A percentile compares a stretch with the other conserved stretches of the same genome.
These are phyloP conservation scores for Palythoa grandis DNA, from an alignment of 92 coral and sea anemone species.

Conservation along the genomic window DNA sequence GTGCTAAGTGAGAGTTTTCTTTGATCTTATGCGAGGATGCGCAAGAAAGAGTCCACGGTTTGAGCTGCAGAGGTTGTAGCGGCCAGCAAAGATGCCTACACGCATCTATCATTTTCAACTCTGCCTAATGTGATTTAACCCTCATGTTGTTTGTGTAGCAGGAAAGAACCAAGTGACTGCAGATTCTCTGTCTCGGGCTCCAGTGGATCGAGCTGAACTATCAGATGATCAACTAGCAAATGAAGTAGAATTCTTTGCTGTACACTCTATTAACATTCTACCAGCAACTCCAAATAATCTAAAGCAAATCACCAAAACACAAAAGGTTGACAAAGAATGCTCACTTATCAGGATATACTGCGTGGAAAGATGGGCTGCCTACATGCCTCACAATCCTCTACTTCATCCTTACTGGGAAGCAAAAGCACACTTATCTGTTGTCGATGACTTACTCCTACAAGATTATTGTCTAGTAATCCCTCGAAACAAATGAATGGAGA, in stretches of 20 bases:
- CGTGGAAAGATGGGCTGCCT: neutral
- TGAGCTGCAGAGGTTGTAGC: no score
- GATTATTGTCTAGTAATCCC: neutral
- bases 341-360: neutral
- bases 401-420: neutral
- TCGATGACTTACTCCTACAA: neutral
- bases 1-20: no score
- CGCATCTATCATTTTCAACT: constrained; percentile 48
- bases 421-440: neutral
- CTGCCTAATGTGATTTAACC: constrained; percentile 64
- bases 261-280: constrained; percentile 24
- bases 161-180: constrained; percentile 61
- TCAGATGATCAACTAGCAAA: constrained; percentile 18
- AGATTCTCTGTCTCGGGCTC: constrained; percentile 58
- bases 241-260: neutral
- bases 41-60: no score
- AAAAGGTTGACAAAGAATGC: neutral
- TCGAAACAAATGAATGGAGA: no score
- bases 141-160: constrained; percentile 52
- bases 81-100: constrained; percentile 27
- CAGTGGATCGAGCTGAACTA: constrained; percentile 36
- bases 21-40: no score
- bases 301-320: constrained; percentile 47
- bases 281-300: constrained; percentile 55
- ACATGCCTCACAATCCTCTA: neutral